Percentiles rank a stretch among this genome's conserved stretches.
phyloP scores from a whole-genome alignment of 2,888 invertebrate genomes.

The Laspeyria flexula region DNA sequence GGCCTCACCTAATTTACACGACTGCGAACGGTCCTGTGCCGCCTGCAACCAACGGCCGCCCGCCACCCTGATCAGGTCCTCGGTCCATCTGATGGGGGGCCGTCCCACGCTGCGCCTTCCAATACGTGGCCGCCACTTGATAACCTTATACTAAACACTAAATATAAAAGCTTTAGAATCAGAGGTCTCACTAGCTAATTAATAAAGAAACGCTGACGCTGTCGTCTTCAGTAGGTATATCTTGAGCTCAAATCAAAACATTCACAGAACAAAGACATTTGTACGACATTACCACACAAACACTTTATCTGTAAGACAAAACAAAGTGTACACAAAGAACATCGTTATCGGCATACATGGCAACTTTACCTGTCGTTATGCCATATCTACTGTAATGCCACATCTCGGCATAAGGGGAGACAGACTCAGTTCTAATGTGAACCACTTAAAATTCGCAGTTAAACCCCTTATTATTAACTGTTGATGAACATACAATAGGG shows the following conservation, averaged over 20 bases:
- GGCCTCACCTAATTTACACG: too few relatives aligned
- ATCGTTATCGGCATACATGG: conserved; percentile 34
- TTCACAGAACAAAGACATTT: conserved; percentile 7
- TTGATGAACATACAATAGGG: conserved; percentile 54
- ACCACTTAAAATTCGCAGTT: conserved; percentile 66
- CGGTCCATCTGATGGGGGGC: too few relatives aligned
- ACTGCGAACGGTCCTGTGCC: too few relatives aligned
- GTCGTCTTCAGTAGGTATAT: too few relatives aligned
- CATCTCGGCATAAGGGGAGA: conserved; percentile 45
- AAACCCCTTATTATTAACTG: conserved; percentile 64
- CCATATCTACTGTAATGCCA: background rate
- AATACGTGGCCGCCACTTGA: too few relatives aligned
- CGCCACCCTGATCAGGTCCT: too few relatives aligned
- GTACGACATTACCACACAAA: background rate
- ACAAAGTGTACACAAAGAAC: conserved; percentile 12
- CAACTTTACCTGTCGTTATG: conserved; percentile 51
- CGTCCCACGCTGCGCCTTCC: too few relatives aligned
- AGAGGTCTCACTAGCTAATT: too few relatives aligned
- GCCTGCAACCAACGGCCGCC: too few relatives aligned
- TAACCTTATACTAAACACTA: too few relatives aligned
- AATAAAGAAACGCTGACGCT: too few relatives aligned
- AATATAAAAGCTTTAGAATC: too few relatives aligned
- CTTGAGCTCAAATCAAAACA: background rate
- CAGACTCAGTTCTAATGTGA: conserved; percentile 59
- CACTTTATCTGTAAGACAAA: conserved; percentile 7